Base-by-base conservation (phyloP, 2,797 vertebrate genomes). In the Anabacerthia variegaticeps region DNA sequence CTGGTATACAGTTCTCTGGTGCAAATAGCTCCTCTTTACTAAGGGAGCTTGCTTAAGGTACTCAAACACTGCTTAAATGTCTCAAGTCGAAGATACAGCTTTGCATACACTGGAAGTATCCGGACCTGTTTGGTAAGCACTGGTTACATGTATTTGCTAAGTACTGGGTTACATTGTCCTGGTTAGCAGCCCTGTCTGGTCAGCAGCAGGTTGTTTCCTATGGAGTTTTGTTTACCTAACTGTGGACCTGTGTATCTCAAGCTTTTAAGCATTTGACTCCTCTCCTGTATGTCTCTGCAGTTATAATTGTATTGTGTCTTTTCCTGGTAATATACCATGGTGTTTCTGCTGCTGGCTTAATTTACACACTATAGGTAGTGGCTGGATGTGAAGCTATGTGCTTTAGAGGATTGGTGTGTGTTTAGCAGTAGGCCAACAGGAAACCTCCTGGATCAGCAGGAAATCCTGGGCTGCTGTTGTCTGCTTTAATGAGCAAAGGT, bases 341-440 rank as follows among this genome's bases (percentile, higher is more conserved):
- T 12, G 19, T 46, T 83, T 78, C 41, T 51, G 11, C 71, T 19
- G n/a, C 73, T 78, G 0, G 0, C 61, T 78, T 69, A 61, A 27
- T 56, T 49, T 5, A 1, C 0, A 19, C 23, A 1, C 34, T 28
- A 0, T 3, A 23, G 79, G 79, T 4, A 23, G 37, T 0, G 1
- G 72, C 2, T 58, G 41, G 24, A 17, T 28, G 34, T 17, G 58
- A 26, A 85, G 51, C 41, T 67, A 2, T 18, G 63, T 76, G 44
- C 34, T 86, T 68, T 11, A 51, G 71, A 75, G 69, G 36, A 11
- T 3, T 59, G 78, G 12, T 0, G 2, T 9, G 24, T 49, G 4
- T 36, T 37, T 71, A 66, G 69, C 19, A 56, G 32, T 5, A 52
- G 37, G 39, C 19, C 28, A 66, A 13, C 0, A 3, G 49, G 68